These are phyloP conservation scores for Pararge aegeria DNA, from an alignment of 1,140 invertebrate species.

Conservation along the genomic window DNA sequence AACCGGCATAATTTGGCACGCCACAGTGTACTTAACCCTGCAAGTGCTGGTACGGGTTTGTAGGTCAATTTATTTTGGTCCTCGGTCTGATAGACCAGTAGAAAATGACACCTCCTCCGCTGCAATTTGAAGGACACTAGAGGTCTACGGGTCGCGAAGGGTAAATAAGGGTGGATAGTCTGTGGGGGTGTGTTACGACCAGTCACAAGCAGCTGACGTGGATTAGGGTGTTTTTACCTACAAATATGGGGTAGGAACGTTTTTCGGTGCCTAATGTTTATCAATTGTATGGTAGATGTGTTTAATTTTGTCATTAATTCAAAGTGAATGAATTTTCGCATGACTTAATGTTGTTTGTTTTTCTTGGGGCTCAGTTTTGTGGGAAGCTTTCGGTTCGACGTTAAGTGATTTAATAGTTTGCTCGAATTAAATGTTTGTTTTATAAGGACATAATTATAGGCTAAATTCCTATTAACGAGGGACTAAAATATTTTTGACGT, in stretches of 20 bases:
- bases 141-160: constrained; percentile 44
- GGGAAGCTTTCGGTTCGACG: neutral
- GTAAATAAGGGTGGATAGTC: constrained; percentile 58
- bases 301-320: constrained; percentile 30
- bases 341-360: constrained; percentile 1
- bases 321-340: constrained; percentile 16
- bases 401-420: no score
- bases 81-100: constrained; percentile 33
- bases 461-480: no score
- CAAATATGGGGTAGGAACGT: constrained; percentile 50
- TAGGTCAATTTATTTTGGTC: constrained; percentile 45
- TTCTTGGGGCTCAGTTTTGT: neutral
- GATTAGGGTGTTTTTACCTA: constrained; percentile 76
- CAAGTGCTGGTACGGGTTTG: constrained; percentile 23
- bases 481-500: no score
- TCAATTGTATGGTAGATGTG: constrained; percentile 34
- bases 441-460: no score
- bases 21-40: constrained; percentile 23
- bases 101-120: constrained; percentile 37
- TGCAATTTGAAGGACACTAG: constrained; percentile 23
- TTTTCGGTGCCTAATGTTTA: constrained; percentile 42
- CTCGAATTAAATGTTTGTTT: no score
- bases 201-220: constrained; percentile 75
- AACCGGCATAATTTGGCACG: constrained; percentile 36
- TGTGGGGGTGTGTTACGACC: constrained; percentile 50